Evolutionary conservation across 2,888 invertebrate species (phyloP).

Genomic region (Blastobasis adustella): DNA sequence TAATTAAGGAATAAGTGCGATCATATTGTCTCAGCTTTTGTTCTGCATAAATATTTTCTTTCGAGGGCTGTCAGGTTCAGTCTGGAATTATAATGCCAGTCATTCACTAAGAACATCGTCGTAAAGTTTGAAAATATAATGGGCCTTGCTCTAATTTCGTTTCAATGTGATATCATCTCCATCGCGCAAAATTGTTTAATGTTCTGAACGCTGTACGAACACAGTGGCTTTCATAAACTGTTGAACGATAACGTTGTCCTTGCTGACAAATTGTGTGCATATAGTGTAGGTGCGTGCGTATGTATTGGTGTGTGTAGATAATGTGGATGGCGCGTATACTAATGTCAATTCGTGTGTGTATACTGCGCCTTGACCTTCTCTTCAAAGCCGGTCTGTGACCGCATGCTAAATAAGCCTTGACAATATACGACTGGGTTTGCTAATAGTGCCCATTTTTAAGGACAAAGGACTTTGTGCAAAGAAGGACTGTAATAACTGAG

Average conservation of each 20-base stretch:
- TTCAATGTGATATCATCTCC: background rate
- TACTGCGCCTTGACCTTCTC: conserved; percentile 48
- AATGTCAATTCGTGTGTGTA: conserved; percentile 23
- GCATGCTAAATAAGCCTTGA: conserved; percentile 28
- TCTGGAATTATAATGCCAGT: too few relatives aligned
- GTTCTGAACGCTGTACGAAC: background rate
- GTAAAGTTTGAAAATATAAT: background rate
- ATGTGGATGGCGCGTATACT: conserved; percentile 13
- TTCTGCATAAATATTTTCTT: background rate
- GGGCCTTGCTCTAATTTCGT: conserved; percentile 4
- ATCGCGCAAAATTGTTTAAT: background rate
- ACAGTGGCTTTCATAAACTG: conserved; percentile 38
- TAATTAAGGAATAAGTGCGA: background rate
- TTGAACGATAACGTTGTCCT: conserved; percentile 43
- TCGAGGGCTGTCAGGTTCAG: too few relatives aligned
- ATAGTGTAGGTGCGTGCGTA: conserved; percentile 20
- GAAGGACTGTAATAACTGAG: too few relatives aligned
- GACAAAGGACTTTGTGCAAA: background rate
- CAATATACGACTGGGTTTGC: conserved; percentile 6
- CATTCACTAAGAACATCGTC: background rate
- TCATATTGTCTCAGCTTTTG: background rate
- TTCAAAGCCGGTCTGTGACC: conserved; percentile 42
- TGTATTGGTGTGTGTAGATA: conserved; percentile 21
- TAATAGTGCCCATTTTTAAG: conserved; percentile 4
- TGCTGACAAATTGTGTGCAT: conserved; percentile 25